These are phyloP conservation scores for Astropecten irregularis DNA, from an alignment of 53 echinoderm and acorn worm genomes.

Conservation along the genomic window DNA sequence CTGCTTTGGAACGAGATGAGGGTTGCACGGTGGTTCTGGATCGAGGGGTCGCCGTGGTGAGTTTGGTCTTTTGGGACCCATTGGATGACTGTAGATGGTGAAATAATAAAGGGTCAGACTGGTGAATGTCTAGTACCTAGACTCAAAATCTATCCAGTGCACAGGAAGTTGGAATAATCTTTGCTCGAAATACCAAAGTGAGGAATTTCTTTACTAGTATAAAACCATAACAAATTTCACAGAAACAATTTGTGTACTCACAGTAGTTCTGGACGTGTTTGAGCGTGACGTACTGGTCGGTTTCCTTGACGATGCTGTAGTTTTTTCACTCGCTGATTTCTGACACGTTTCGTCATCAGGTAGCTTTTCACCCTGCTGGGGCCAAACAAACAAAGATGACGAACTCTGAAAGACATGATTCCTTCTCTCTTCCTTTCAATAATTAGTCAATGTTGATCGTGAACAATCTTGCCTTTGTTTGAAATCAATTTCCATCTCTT, in stretches of 20 bases:
- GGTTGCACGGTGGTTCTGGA: slow-evolving; percentile 5
- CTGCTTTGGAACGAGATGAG: slow-evolving; percentile 29
- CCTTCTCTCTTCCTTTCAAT: too few relatives aligned
- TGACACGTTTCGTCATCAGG: background rate
- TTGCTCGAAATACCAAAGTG: background rate
- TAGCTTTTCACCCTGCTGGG: slow-evolving; percentile 13
- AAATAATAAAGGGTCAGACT: background rate
- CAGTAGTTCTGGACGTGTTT: slow-evolving; percentile 15
- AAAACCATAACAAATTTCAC: too few relatives aligned
- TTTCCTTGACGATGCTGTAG: slow-evolving; percentile 1
- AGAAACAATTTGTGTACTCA: background rate
- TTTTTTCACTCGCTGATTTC: slow-evolving; percentile 21
- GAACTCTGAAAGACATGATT: too few relatives aligned
- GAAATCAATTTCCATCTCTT: too few relatives aligned
- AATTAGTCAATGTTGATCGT: too few relatives aligned
- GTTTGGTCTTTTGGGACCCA: background rate
- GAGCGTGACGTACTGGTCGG: slow-evolving; percentile 10
- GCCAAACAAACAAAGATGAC: too few relatives aligned
- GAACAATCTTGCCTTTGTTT: too few relatives aligned
- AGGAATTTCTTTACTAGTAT: too few relatives aligned
- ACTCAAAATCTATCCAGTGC: background rate
- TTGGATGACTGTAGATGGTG: background rate
- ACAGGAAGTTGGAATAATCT: background rate
- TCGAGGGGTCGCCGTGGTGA: slow-evolving; percentile 17
- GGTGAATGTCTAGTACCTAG: background rate